These are phyloP conservation scores for Euura saliciscinereae DNA, from an alignment of 1,140 invertebrate species.

Conservation along the genomic window DNA sequence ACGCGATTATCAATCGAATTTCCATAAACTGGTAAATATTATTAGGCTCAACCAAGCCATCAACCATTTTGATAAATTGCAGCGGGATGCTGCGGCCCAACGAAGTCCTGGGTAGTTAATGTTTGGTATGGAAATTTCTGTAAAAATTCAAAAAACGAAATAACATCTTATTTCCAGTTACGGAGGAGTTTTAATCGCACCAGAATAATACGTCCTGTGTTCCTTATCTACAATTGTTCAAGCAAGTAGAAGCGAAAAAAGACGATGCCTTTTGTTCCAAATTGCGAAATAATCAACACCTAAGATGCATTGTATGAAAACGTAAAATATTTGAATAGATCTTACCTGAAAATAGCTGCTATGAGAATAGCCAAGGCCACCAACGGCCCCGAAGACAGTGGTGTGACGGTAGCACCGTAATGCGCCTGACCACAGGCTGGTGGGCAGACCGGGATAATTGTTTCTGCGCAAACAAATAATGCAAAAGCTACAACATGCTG, in stretches of 20 bases:
- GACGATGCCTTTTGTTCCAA: background rate
- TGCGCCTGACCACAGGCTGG: constrained; percentile 84
- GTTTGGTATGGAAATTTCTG: constrained; percentile 72
- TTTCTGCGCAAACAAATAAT: constrained; percentile 70
- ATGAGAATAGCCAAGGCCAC: constrained; percentile 54
- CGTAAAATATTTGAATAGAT: constrained; percentile 13
- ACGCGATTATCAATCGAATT: constrained; percentile 23
- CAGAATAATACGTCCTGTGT: too few relatives aligned
- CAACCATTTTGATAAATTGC: constrained; percentile 43
- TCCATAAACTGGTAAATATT: constrained; percentile 42
- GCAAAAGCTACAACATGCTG: constrained; percentile 54
- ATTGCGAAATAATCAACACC: background rate
- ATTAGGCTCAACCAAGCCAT: constrained; percentile 30
- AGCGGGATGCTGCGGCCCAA: constrained; percentile 40
- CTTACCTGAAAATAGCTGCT: constrained; percentile 53
- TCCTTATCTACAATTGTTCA: too few relatives aligned
- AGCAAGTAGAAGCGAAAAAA: background rate
- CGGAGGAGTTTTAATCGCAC: too few relatives aligned
- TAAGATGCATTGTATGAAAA: background rate
- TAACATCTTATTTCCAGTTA: too few relatives aligned
- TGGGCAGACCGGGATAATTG: constrained; percentile 89
- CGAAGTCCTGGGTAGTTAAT: constrained; percentile 71
- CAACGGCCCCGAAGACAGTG: constrained; percentile 51
- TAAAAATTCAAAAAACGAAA: constrained; percentile 35
- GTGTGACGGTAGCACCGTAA: constrained; percentile 63